A percentile compares a stretch with the other conserved stretches of the same genome.
Evolutionary conservation across 2,797 vertebrate species (phyloP).

Genomic region (Zenarchopterus dispar): DNA sequence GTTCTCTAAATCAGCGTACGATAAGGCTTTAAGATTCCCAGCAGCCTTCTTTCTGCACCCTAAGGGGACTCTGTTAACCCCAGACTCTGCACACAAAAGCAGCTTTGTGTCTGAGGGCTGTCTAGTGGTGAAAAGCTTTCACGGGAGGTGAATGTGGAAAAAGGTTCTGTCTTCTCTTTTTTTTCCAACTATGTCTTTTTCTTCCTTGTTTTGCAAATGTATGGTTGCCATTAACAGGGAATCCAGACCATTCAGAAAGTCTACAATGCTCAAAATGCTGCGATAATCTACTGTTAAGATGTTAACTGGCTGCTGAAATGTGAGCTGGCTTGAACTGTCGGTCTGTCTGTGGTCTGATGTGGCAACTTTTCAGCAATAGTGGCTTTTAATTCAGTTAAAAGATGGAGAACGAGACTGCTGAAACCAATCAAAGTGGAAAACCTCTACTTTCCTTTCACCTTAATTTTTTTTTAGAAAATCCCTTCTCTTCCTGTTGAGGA

Average conservation of each 20-base stretch:
- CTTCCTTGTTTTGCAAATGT: slow-evolving; percentile 73
- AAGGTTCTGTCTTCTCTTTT: slow-evolving; percentile 69
- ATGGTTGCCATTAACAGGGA: slow-evolving; percentile 69
- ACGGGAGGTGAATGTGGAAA: slow-evolving; percentile 79
- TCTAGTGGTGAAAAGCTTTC: slow-evolving; percentile 65
- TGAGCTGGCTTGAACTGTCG: slow-evolving; percentile 58
- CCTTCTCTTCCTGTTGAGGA: slow-evolving; percentile 7
- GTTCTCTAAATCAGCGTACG: slow-evolving; percentile 20
- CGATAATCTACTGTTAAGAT: slow-evolving; percentile 75
- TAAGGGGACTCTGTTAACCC: slow-evolving; percentile 77
- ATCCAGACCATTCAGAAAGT: slow-evolving; percentile 67
- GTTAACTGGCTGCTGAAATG: slow-evolving; percentile 64
- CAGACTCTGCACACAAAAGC: slow-evolving; percentile 76
- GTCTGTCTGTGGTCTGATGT: slow-evolving; percentile 42
- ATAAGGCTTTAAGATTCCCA: slow-evolving; percentile 39
- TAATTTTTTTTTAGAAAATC: slow-evolving; percentile 1
- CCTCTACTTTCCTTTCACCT: slow-evolving; percentile 8
- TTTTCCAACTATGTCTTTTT: slow-evolving; percentile 63
- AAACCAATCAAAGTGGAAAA: not conserved
- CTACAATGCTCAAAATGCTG: slow-evolving; percentile 74
- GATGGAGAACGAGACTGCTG: slow-evolving; percentile 32
- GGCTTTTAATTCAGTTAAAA: slow-evolving; percentile 60
- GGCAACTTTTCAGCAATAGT: slow-evolving; percentile 60
- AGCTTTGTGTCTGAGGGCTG: slow-evolving; percentile 72
- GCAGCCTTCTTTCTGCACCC: slow-evolving; percentile 61